phyloP scores from a whole-genome alignment of 2,888 invertebrate species.

The Theretra japonica region DNA sequence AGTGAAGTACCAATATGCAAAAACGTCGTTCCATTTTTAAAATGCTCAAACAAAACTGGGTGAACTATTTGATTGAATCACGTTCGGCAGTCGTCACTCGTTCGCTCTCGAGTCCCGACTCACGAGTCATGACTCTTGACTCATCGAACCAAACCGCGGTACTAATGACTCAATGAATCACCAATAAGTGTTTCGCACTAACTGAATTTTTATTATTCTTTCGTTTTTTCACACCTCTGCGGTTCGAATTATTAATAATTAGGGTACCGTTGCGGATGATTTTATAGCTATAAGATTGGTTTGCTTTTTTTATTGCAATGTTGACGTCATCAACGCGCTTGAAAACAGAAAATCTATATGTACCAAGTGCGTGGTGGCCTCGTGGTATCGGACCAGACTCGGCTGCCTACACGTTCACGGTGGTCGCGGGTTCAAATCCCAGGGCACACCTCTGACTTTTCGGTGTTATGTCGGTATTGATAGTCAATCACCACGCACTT shows the following conservation, averaged over 20 bases:
- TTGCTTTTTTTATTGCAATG: not conserved
- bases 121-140: constrained; percentile 9
- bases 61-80: constrained; percentile 15
- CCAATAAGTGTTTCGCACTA: constrained; percentile 17
- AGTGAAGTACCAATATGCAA: not conserved
- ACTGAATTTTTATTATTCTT: constrained; percentile 10
- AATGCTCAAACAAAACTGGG: constrained; percentile 4
- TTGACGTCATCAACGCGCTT: too few relatives aligned
- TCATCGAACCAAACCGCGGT: constrained; percentile 13
- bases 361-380: too few relatives aligned
- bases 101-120: not conserved
- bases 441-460: too few relatives aligned
- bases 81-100: constrained; percentile 13
- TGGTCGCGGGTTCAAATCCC: too few relatives aligned
- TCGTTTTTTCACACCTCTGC: constrained; percentile 18
- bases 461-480: too few relatives aligned
- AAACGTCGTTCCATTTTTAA: not conserved
- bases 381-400: too few relatives aligned
- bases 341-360: not conserved
- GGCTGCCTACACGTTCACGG: too few relatives aligned
- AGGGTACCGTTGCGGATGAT: constrained; percentile 13
- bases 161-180: constrained; percentile 24
- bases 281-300: not conserved
- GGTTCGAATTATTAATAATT: constrained; percentile 19
- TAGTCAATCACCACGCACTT: too few relatives aligned